Evolutionary conservation across 2,113 vertebrate genomes (phyloP), one percentile per base, ranked within the genome.

Genomic region (Microtus ochrogaster): DNA sequence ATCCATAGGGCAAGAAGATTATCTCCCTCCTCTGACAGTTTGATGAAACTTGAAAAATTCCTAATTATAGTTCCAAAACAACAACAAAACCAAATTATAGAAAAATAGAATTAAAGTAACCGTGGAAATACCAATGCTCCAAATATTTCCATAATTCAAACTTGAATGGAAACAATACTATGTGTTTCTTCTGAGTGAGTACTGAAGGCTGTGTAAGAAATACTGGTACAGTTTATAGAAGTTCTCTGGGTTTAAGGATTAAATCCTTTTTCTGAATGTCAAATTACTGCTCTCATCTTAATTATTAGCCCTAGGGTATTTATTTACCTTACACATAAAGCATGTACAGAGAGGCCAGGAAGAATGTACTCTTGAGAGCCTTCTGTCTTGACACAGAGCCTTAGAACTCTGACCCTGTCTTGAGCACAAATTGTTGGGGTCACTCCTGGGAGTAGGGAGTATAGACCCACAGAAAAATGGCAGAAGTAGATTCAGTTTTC

Each of bases 181-280:
- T 28, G 24, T 66, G 4, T 22, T 84, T 12, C 24, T 96, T 47
- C 36, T 79, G 77, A 77, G 55, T n/a, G 41, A 33, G 5, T 16
- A 9, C 0, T 82, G 65, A 28, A n/a, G 55, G 36, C 8, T 39
- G 9, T 41, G 17, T 58, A 58, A 36, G 66, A 93, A 84, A 44
- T 78, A 39, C 5, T 97, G 44, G 22, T 26, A 28, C 72, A 11
- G 89, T 92, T 74, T 93, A n/a, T 19, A 76, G 47, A 91, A 82
- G 10, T 21, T 8, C 21, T 58, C 61, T 73, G 72, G 33, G 36
- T 4, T 73, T 93, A 93, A 84, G 72, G 33, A 24, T 91, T 89
- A 94, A 73, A 73, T 79, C 4, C 41, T 11, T 89, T 88, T 33
- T 68, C 21, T 86, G 65, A 24, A 77, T 41, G 22, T 19, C 26